Conservation (phyloP, 2,888 invertebrate genomes). For the Drosophila rellima region DNA sequence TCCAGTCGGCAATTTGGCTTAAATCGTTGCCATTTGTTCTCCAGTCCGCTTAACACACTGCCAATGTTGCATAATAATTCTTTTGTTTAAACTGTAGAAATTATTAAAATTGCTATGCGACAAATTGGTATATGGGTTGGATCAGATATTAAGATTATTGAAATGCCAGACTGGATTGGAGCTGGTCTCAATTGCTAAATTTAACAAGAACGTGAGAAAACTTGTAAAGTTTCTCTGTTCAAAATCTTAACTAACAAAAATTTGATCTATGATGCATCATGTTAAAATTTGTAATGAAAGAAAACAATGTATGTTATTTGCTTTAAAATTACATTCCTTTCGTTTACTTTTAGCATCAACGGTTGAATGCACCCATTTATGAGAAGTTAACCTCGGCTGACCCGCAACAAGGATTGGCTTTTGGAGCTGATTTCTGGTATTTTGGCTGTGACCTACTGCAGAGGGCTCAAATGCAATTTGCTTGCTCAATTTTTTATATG, state of each 20-base stretch:
- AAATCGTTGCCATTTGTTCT: constrained; percentile 80
- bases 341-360: constrained; percentile 7
- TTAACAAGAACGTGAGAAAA: too few species aligned
- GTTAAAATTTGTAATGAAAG: background rate
- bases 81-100: constrained; percentile 67
- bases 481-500: constrained; percentile 76
- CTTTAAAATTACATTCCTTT: background rate
- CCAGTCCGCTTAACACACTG: constrained; percentile 53
- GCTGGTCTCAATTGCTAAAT: constrained; percentile 1
- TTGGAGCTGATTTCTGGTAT: constrained; percentile 8
- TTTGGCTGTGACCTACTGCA: constrained; percentile 61
- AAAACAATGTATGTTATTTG: background rate
- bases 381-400: constrained; percentile 65
- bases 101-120: constrained; percentile 64
- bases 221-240: too few species aligned
- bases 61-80: constrained; percentile 68
- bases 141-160: constrained; percentile 21
- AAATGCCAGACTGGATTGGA: constrained; percentile 6
- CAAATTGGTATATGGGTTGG: constrained; percentile 32
- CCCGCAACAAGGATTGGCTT: constrained; percentile 26
- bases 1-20: constrained; percentile 73
- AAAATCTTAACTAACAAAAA: too few species aligned
- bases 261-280: too few species aligned
- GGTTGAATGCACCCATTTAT: constrained; percentile 75
- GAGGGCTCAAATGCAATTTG: constrained; percentile 71